Percentiles rank a stretch among this genome's conserved stretches.
These are phyloP conservation scores for Gopherus evgoodei DNA, from an alignment of 2,113 vertebrate genomes.

Conservation along the genomic window DNA sequence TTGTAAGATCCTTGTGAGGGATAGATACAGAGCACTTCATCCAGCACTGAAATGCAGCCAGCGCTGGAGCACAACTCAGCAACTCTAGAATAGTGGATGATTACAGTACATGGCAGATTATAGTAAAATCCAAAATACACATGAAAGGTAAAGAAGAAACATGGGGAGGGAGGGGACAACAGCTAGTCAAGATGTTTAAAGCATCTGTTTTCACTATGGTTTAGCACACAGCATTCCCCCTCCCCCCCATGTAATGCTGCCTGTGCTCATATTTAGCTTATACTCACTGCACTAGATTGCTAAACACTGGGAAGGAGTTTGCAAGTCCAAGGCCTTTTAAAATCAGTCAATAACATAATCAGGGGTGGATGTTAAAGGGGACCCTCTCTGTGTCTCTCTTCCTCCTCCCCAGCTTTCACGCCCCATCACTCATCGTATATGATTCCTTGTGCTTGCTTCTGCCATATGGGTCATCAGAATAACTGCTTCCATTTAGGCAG, in stretches of 20 bases:
- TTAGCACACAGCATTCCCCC: neutral
- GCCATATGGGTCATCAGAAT: neutral
- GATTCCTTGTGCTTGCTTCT: neutral
- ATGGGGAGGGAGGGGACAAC: neutral
- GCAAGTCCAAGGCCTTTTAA: neutral
- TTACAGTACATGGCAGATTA: fast-evolving
- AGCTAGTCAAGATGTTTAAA: neutral
- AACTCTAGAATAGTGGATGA: fast-evolving
- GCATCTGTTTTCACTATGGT: neutral
- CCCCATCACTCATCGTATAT: neutral
- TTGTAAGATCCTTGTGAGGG: neutral
- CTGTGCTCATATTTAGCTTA: neutral
- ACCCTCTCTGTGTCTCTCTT: neutral
- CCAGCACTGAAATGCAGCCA: neutral
- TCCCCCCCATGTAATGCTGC: neutral
- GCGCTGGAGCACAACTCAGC: neutral
- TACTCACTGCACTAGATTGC: neutral
- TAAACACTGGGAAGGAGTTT: neutral
- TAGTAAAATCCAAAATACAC: neutral
- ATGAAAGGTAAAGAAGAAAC: neutral
- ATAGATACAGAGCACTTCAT: neutral
- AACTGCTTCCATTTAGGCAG: neutral
- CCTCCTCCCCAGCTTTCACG: neutral
- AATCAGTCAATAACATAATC: neutral
- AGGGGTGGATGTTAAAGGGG: neutral